Conservation (phyloP, 1,140 invertebrate species). For the Drosophila subobscura region DNA sequence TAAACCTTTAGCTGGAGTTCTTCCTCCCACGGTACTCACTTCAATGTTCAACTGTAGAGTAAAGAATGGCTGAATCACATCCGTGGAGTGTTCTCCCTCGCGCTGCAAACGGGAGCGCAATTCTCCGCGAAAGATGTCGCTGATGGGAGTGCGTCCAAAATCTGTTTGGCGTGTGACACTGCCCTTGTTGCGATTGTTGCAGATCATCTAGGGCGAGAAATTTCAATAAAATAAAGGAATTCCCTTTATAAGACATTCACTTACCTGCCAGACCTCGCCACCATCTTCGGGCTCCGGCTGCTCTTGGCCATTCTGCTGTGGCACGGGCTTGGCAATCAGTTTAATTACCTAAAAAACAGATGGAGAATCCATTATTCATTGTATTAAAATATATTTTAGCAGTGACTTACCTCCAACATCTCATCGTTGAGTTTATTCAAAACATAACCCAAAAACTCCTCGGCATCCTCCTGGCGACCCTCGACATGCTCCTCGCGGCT, state of each 20-base stretch:
- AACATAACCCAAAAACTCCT: slow-evolving; percentile 96
- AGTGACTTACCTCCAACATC: slow-evolving; percentile 91
- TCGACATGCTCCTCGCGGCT: slow-evolving; percentile 89
- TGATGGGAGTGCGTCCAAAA: slow-evolving; percentile 93
- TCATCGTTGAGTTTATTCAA: slow-evolving; percentile 97
- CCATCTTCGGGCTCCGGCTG: slow-evolving; percentile 85
- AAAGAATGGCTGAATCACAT: slow-evolving; percentile 96
- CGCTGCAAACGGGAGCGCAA: slow-evolving; percentile 92
- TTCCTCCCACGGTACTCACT: slow-evolving; percentile 84
- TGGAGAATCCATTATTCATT: not conserved
- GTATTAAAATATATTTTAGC: no score
- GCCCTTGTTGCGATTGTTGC: slow-evolving; percentile 93
- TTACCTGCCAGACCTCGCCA: slow-evolving; percentile 90
- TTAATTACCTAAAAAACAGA: slow-evolving; percentile 66
- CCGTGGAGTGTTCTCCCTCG: slow-evolving; percentile 89
- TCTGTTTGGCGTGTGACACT: slow-evolving; percentile 92
- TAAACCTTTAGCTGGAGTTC: not conserved
- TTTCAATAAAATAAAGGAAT: not conserved
- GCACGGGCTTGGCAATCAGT: slow-evolving; percentile 81
- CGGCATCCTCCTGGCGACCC: slow-evolving; percentile 96
- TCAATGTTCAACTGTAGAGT: slow-evolving; percentile 97
- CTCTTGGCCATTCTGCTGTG: slow-evolving; percentile 83
- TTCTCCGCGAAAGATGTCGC: slow-evolving; percentile 96
- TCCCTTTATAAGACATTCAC: not conserved
- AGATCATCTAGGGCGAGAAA: slow-evolving; percentile 66